Evolutionary conservation across 2,888 invertebrate genomes (phyloP).

Genomic region (Lamellibrachia satsuma): DNA sequence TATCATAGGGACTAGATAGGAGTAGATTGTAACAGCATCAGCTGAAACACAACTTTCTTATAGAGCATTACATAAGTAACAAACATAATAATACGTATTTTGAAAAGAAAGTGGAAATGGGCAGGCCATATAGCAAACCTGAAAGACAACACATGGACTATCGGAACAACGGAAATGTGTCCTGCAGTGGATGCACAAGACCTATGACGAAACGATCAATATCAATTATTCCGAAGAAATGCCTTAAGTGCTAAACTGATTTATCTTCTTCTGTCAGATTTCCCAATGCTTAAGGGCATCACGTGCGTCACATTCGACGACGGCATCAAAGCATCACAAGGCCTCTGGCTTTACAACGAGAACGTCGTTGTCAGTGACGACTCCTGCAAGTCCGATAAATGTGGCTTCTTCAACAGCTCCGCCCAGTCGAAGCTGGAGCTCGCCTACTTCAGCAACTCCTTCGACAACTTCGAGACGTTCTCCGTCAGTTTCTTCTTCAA

Average conservation of each 20-base stretch:
- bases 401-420: constrained; percentile 23
- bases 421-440: background rate
- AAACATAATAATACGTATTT: too few relatives aligned
- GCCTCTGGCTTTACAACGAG: constrained; percentile 18
- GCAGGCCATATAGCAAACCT: too few relatives aligned
- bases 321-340: background rate
- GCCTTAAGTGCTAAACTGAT: background rate
- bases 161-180: background rate
- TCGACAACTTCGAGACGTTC: constrained; percentile 19
- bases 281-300: background rate
- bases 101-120: too few relatives aligned
- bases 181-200: background rate
- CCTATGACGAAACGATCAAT: background rate
- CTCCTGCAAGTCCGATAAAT: background rate
- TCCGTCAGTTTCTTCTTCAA: constrained; percentile 18
- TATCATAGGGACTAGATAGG: too few relatives aligned
- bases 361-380: background rate
- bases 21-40: too few relatives aligned
- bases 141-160: too few relatives aligned
- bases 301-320: constrained; percentile 17
- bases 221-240: background rate
- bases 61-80: background rate
- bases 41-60: too few relatives aligned
- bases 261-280: background rate
- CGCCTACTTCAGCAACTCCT: constrained; percentile 24